phyloP scores from a whole-genome alignment of 2,797 vertebrate genomes.

The Chaetophractus vellerosus region DNA sequence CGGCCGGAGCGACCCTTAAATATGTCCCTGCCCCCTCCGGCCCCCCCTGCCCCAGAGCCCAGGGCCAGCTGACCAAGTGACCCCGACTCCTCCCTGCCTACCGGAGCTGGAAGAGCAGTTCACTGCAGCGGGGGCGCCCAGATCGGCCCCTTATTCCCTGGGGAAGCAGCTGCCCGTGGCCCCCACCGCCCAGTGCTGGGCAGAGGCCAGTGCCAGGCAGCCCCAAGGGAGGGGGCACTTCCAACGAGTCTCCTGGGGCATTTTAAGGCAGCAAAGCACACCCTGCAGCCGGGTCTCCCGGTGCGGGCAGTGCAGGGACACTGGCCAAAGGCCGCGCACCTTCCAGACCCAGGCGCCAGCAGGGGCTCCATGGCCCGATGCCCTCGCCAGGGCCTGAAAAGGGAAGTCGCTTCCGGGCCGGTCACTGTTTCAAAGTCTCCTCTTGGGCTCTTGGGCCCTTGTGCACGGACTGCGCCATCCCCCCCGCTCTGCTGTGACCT shows the following conservation, averaged over 20 bases:
- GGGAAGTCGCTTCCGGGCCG: neutral
- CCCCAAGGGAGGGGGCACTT: too few species aligned
- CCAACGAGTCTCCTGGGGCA: neutral
- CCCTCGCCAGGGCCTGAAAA: too few species aligned
- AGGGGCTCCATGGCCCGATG: neutral
- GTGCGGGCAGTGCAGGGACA: fast-evolving
- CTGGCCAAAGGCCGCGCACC: neutral
- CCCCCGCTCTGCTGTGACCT: neutral
- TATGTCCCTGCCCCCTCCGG: neutral
- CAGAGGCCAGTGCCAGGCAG: too few species aligned
- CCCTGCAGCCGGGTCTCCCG: neutral
- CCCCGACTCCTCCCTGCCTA: neutral
- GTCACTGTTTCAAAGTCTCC: neutral
- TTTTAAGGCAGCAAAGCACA: neutral
- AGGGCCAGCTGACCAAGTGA: too few species aligned
- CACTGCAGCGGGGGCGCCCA: neutral
- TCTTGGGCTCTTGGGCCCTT: neutral
- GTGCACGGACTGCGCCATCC: neutral
- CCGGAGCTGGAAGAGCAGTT: neutral
- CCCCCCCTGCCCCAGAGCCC: too few species aligned
- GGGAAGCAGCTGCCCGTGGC: neutral
- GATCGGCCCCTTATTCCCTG: neutral
- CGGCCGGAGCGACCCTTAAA: neutral
- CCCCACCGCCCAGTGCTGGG: too few species aligned
- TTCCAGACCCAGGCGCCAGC: neutral